phyloP scores from a whole-genome alignment of 64 coral and sea anemone species.

The Trachythela sp. region DNA sequence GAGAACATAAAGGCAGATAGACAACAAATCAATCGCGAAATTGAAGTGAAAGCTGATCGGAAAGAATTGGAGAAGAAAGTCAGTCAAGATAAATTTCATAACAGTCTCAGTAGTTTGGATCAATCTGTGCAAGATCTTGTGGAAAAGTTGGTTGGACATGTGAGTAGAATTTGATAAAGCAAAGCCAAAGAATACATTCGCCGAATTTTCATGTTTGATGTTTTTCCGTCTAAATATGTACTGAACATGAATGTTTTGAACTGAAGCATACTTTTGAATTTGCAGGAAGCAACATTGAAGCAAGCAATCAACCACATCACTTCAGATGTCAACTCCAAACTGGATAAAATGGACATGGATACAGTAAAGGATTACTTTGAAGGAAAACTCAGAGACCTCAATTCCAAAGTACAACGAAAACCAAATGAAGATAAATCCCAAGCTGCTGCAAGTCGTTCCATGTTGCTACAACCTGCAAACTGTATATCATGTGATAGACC shows the following conservation, averaged over 20 bases:
- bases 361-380: background rate
- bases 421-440: background rate
- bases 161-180: background rate
- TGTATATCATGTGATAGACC: conserved; percentile 25
- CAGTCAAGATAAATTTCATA: background rate
- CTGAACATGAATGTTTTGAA: too few species aligned
- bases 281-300: background rate
- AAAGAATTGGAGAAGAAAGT: background rate
- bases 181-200: too few species aligned
- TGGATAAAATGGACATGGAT: background rate
- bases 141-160: background rate
- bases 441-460: background rate
- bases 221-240: too few species aligned
- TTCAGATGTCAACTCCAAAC: background rate
- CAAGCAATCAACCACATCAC: conserved; percentile 7
- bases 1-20: conserved; percentile 1
- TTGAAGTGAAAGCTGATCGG: background rate
- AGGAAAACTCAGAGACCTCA: conserved; percentile 14
- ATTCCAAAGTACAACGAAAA: background rate
- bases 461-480: background rate
- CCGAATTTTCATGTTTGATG: too few species aligned
- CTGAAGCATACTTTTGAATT: too few species aligned
- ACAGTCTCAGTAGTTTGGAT: background rate
- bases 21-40: background rate
- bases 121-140: background rate